These are phyloP conservation scores for Leptatherina wallacei DNA, from an alignment of 2,797 vertebrate species.

Conservation along the genomic window DNA sequence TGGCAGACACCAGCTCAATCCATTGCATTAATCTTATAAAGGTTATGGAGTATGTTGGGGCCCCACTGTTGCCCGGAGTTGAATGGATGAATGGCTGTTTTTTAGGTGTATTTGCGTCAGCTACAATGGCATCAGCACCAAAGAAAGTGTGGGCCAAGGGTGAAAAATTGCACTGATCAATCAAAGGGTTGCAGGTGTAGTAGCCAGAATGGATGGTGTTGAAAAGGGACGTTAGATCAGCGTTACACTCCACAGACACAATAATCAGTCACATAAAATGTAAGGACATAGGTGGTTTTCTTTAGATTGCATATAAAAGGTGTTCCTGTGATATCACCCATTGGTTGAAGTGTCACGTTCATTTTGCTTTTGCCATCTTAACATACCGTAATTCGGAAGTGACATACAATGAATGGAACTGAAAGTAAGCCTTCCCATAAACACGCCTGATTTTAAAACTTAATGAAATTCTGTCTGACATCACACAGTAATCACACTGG, in stretches of 20 bases:
- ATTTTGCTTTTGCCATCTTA: too few relatives aligned
- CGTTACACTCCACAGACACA: background rate
- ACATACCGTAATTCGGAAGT: too few relatives aligned
- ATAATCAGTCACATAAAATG: background rate
- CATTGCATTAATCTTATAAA: constrained; percentile 89
- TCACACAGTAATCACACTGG: background rate
- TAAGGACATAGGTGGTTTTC: background rate
- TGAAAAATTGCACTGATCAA: constrained; percentile 4
- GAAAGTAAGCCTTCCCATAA: too few relatives aligned
- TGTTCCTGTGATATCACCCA: too few relatives aligned
- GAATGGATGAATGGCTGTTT: constrained; percentile 48
- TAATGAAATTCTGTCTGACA: background rate
- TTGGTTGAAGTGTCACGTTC: too few relatives aligned
- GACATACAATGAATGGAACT: too few relatives aligned
- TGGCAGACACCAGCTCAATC: constrained; percentile 89
- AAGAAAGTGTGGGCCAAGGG: constrained; percentile 12
- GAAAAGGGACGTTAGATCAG: background rate
- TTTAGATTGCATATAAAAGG: too few relatives aligned
- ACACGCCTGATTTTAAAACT: too few relatives aligned
- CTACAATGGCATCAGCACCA: constrained; percentile 30
- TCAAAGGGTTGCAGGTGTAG: constrained; percentile 1
- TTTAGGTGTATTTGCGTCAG: constrained; percentile 40
- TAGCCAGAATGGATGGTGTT: background rate
- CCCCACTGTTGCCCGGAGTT: constrained; percentile 52
- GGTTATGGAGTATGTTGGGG: constrained; percentile 79